These are phyloP conservation scores for Trichoplusia ni DNA, from an alignment of 1,140 invertebrate genomes.

Conservation along the genomic window DNA sequence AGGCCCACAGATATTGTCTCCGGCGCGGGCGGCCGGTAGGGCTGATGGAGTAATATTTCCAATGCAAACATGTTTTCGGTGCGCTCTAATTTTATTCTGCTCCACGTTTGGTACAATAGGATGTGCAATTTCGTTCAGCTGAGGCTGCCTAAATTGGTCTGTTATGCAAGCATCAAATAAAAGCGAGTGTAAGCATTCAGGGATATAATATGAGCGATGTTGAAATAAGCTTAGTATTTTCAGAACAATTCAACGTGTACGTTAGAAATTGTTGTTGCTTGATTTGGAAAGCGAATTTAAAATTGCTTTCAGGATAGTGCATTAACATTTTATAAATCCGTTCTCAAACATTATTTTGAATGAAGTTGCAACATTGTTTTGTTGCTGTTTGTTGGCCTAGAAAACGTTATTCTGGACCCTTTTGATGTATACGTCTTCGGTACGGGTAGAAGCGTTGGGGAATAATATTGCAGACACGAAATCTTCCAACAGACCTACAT, in stretches of 20 bases:
- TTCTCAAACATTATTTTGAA: conserved; percentile 4
- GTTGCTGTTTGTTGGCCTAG: neutral
- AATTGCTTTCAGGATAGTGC: conserved; percentile 5
- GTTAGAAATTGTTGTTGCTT: conserved; percentile 28
- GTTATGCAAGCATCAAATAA: conserved; percentile 54
- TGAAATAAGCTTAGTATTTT: conserved; percentile 37
- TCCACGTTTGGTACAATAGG: conserved; percentile 48
- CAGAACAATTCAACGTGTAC: conserved; percentile 26
- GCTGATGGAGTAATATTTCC: conserved; percentile 44
- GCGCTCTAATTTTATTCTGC: conserved; percentile 51
- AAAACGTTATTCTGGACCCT: neutral
- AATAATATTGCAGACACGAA: neutral
- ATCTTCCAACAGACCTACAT: neutral
- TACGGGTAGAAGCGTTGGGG: too few relatives aligned
- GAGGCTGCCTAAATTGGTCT: conserved; percentile 51
- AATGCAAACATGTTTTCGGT: conserved; percentile 51
- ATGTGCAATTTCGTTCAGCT: conserved; percentile 54
- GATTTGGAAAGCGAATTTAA: conserved; percentile 25
- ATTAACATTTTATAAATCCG: conserved; percentile 10
- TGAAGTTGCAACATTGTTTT: neutral
- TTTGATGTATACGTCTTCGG: too few relatives aligned
- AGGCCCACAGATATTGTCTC: conserved; percentile 38
- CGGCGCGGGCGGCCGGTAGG: conserved; percentile 27
- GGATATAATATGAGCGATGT: conserved; percentile 41
- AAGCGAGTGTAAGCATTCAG: conserved; percentile 42